A percentile compares a stretch with the other conserved stretches of the same genome.
These are phyloP conservation scores for Hydroisotoma schaefferi DNA, from an alignment of 2,888 invertebrate species.

Conservation along the genomic window DNA sequence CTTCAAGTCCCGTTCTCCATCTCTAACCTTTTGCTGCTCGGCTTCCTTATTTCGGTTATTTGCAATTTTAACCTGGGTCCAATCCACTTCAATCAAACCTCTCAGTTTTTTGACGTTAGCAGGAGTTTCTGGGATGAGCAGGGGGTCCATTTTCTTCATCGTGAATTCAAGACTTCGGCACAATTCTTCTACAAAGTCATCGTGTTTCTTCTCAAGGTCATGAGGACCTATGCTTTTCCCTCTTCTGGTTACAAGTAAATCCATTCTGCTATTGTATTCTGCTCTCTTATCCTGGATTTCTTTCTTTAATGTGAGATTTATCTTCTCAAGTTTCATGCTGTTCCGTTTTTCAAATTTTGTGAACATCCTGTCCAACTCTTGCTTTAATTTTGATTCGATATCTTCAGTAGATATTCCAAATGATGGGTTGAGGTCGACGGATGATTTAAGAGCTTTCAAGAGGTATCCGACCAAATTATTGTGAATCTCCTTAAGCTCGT, in stretches of 20 bases:
- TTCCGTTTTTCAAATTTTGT: not conserved
- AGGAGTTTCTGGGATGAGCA: no score
- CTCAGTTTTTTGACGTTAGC: not conserved
- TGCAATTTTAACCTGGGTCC: not conserved
- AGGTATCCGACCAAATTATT: no score
- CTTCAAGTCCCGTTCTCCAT: not conserved
- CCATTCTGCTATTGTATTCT: not conserved
- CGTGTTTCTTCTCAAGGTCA: not conserved
- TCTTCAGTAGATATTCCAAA: not conserved
- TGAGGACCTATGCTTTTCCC: not conserved
- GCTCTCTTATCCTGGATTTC: not conserved
- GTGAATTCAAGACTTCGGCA: not conserved
- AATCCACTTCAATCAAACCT: not conserved
- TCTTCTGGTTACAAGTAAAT: not conserved
- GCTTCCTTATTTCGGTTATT: not conserved
- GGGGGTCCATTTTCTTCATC: not conserved
- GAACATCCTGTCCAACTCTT: not conserved
- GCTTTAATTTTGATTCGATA: not conserved
- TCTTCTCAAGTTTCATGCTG: not conserved
- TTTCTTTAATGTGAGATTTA: not conserved
- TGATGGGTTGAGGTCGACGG: no score
- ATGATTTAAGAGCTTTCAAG: no score
- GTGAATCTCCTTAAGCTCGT: no score
- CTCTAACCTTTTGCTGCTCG: not conserved
- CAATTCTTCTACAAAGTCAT: not conserved